These are phyloP conservation scores for Subacronicta megacephala DNA, from an alignment of 2,888 invertebrate genomes.

Conservation along the genomic window DNA sequence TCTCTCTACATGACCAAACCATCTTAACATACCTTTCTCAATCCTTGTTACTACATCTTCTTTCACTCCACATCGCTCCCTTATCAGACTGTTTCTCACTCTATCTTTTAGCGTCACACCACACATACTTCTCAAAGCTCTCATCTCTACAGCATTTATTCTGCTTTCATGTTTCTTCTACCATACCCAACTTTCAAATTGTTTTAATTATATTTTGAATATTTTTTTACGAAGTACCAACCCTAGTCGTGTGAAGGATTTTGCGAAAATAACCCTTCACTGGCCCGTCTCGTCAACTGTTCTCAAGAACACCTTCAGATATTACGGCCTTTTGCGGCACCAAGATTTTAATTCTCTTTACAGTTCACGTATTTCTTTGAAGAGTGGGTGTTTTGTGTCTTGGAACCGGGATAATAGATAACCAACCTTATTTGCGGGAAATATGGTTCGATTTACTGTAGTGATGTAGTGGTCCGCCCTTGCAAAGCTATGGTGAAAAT, in stretches of 20 bases:
- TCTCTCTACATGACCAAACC: too few species aligned
- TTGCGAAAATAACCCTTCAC: slow-evolving; percentile 45
- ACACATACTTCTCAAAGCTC: too few species aligned
- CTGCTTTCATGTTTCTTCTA: too few species aligned
- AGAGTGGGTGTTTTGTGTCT: slow-evolving; percentile 37
- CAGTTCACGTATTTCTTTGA: slow-evolving; percentile 28
- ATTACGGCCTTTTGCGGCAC: slow-evolving; percentile 37
- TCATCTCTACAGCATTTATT: too few species aligned
- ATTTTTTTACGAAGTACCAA: slow-evolving; percentile 16
- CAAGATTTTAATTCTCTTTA: slow-evolving; percentile 53
- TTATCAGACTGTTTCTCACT: too few species aligned
- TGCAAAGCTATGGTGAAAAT: slow-evolving; percentile 2
- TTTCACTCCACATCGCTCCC: too few species aligned
- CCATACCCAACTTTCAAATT: too few species aligned
- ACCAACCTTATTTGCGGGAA: neutral
- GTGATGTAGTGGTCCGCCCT: neutral
- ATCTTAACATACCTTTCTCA: too few species aligned
- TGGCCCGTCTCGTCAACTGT: slow-evolving; percentile 40
- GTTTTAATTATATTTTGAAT: too few species aligned
- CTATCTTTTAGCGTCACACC: too few species aligned
- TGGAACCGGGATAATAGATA: slow-evolving; percentile 1
- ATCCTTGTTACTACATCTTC: too few species aligned
- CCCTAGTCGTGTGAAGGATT: slow-evolving; percentile 45
- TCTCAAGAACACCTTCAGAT: slow-evolving; percentile 48
- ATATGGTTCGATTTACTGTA: slow-evolving; percentile 9